Evolutionary conservation across 1,140 invertebrate species (phyloP), one percentile per base, ranked within the genome.

Genomic region (Drosophila sechellia): DNA sequence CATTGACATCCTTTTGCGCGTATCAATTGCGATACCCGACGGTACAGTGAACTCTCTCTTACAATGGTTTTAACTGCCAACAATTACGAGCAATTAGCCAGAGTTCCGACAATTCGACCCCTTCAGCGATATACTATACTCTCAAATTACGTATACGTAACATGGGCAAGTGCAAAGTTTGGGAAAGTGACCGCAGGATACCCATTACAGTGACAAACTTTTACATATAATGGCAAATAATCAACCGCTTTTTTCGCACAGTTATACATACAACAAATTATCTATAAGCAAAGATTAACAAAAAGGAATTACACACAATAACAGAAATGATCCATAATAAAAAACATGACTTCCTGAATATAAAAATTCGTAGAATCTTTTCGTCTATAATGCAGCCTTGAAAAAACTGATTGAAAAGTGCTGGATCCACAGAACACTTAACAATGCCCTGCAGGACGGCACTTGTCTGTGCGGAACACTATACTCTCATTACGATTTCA

Each of bases 401-500:
- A 56, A 37, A 39, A 39, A 70, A 57, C 42, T 60, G 57, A 79
- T 83, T 60, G 75, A 81, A 79, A 68, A 48, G 43, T 27, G 15
- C 50, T 49, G 20, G 27, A 55, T 34, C 42, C 40, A 54, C 46
- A 65, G 56, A 42, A 39, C 53, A 63, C 17, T 55, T 17, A 25
- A 57, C 37, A 45, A 11, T 48, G 48, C n/a, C 17, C 57, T 71
- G 45, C 35, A 71, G 53, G 59, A 5, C 35, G 45, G 27, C 34
- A 58, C 53, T 77, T 50, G 42, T 46, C 56, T 17, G 52, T 56
- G 40, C 54, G 68, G 55, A 35, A 43, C 55, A 60, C 55, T 75
- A 35, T 75, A 69, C 59, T 79, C 70, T 87, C 60, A 68, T 69
- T 77, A 77, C 77, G 79, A 77, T 84, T 83, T 79, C 70, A 83